phyloP scores from a whole-genome alignment of 30 jellyfish, hydroid and myxozoan species.

The Aurelia sp. region DNA sequence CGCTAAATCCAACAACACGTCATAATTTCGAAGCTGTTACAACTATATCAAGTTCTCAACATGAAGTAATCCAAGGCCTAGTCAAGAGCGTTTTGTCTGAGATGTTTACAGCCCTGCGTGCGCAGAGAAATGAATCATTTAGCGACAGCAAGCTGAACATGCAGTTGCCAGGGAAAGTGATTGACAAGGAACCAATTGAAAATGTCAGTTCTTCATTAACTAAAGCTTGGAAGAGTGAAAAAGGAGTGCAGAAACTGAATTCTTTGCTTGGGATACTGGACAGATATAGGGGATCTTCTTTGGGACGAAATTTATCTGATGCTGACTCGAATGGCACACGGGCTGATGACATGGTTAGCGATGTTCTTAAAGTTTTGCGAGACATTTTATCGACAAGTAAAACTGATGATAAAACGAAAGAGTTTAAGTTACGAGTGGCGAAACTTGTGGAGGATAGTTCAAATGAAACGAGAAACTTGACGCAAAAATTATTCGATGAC shows the following conservation, averaged over 20 bases:
- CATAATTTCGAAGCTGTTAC: slow-evolving; percentile 57
- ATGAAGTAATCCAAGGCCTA: slow-evolving; percentile 80
- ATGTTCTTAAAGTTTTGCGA: slow-evolving; percentile 88
- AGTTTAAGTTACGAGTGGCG: slow-evolving; percentile 83
- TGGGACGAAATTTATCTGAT: slow-evolving; percentile 19
- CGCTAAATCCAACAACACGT: slow-evolving; percentile 62
- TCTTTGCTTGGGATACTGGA: slow-evolving; percentile 73
- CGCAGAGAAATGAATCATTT: slow-evolving; percentile 60
- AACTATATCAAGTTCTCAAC: slow-evolving; percentile 52
- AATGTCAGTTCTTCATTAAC: slow-evolving; percentile 68
- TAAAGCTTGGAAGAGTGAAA: slow-evolving; percentile 82
- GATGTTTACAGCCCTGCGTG: slow-evolving; percentile 76
- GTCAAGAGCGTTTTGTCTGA: slow-evolving; percentile 89
- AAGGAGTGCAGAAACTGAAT: slow-evolving; percentile 84
- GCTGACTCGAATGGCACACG: slow-evolving; percentile 38
- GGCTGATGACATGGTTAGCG: slow-evolving; percentile 89
- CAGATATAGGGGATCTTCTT: slow-evolving; percentile 9
- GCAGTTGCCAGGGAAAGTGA: slow-evolving; percentile 4
- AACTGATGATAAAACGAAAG: slow-evolving; percentile 67
- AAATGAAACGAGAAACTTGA: slow-evolving; percentile 74
- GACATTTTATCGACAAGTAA: slow-evolving; percentile 85
- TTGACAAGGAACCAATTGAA: slow-evolving; percentile 53
- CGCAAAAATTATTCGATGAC: slow-evolving; percentile 85
- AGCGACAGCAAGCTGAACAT: background rate
- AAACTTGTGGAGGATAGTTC: slow-evolving; percentile 88